These are phyloP conservation scores for Crocodylus rhombifer DNA, from an alignment of 2,797 vertebrate species.

Conservation along the genomic window DNA sequence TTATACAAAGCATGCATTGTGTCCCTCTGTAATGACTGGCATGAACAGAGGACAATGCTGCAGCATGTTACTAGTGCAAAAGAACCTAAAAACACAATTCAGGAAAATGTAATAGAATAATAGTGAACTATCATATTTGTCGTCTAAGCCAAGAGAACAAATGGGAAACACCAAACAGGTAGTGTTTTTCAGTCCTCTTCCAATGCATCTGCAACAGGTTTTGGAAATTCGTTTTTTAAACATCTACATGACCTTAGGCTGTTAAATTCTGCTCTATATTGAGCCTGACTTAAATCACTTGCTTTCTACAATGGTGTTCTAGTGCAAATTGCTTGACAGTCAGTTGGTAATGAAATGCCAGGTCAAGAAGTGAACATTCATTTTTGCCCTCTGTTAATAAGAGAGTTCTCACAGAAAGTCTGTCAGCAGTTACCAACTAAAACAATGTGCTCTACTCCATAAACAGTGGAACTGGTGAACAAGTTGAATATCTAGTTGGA, in stretches of 20 bases:
- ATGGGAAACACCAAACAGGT: neutral
- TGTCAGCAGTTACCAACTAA: neutral
- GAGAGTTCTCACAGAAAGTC: neutral
- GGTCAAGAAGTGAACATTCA: neutral
- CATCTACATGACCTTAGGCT: neutral
- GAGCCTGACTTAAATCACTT: accelerated
- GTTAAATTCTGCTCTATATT: neutral
- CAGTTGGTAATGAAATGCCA: neutral
- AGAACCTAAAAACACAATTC: neutral
- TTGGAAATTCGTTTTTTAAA: neutral
- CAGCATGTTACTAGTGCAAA: neutral
- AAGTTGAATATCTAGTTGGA: conserved; percentile 57
- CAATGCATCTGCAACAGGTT: neutral
- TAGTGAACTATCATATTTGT: neutral
- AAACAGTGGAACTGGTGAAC: conserved; percentile 53
- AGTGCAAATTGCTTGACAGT: neutral
- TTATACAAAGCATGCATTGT: neutral
- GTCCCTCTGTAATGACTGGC: neutral
- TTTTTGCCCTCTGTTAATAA: conserved; percentile 35
- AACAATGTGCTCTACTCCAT: neutral
- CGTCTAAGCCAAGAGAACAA: neutral
- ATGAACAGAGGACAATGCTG: neutral
- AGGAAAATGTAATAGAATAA: neutral
- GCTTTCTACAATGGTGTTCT: neutral
- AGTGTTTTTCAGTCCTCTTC: neutral